phyloP scores from a whole-genome alignment of 2,888 invertebrate genomes.

The Tetranychus piercei region DNA sequence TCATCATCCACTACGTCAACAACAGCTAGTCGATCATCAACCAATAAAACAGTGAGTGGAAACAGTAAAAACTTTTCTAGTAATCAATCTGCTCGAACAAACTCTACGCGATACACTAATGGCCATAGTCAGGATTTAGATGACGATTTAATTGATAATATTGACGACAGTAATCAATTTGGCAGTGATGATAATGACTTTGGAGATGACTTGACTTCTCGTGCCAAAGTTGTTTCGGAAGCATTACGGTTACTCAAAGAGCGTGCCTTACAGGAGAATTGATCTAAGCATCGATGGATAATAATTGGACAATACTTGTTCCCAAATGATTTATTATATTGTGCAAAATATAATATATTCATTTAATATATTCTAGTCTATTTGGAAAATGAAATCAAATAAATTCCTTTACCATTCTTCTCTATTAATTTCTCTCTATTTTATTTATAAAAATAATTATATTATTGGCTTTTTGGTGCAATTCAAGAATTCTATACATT shows the following conservation, averaged over 20 bases:
- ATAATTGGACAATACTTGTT: no score
- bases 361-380: no score
- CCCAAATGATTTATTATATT: no score
- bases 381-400: no score
- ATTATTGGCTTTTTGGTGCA: no score
- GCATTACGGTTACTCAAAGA: conserved; percentile 2
- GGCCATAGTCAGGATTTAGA: neutral
- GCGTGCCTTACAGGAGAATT: neutral
- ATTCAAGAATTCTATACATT: no score
- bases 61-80: neutral
- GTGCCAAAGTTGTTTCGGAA: neutral
- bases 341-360: no score
- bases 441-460: no score
- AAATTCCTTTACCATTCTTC: no score
- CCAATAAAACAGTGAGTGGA: neutral
- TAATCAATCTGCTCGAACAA: neutral
- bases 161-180: neutral
- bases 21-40: neutral
- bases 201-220: neutral
- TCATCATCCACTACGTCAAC: neutral
- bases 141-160: neutral
- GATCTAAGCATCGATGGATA: neutral
- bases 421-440: no score
- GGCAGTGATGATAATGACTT: neutral
- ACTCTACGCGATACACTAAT: neutral